Evolutionary conservation across 1,140 invertebrate genomes (phyloP), one percentile per base, ranked within the genome.

Genomic region (Papilio polytes): DNA sequence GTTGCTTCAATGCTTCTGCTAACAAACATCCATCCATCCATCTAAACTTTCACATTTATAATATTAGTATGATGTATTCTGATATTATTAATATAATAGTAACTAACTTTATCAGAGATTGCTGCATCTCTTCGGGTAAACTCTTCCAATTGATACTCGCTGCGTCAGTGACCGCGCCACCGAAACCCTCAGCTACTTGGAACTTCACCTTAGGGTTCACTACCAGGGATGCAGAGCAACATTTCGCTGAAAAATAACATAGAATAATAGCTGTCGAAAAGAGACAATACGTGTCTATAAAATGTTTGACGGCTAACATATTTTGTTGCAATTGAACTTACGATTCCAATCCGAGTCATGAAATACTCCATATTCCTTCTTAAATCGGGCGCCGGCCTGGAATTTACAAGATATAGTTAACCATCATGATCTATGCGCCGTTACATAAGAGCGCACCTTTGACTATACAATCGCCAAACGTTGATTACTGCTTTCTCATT

Each of bases 121-220:
- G 48, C 36, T 85, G 84, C 59, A 84, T 20, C 1, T 20, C 22
- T 48, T 79, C 63, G 12, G 96, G 96, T 6, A 98, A 92, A 6
- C 92, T 96, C 1, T 94, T 94, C 81, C 98, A 96, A 86, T 98
- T 97, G n/a, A 98, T 97, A 1, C 96, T 97, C 2, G 97, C 96
- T 0, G 98, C 94, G 91, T 99, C 98, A 0, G 98, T 99, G 82
- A 98, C 98, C 1, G 98, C 97, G 18, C 97, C 98, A 0, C 98
- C 98, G 90, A 98, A 99, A 0, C 98, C 98, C 78, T 96, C 81
- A 9, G 97, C 96, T 31, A 80, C 95, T 87, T 98, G 97, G 84
- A 95, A 96, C 1, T 72, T 90, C 41, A 83, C 86, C 46, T 94
- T 59, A 13, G 85, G 85, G 41, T 88, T 72, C 36, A 90, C 10